Evolutionary conservation across 1,140 invertebrate genomes (phyloP), one percentile per base, ranked within the genome.

Genomic region (Dinoponera quadriceps): DNA sequence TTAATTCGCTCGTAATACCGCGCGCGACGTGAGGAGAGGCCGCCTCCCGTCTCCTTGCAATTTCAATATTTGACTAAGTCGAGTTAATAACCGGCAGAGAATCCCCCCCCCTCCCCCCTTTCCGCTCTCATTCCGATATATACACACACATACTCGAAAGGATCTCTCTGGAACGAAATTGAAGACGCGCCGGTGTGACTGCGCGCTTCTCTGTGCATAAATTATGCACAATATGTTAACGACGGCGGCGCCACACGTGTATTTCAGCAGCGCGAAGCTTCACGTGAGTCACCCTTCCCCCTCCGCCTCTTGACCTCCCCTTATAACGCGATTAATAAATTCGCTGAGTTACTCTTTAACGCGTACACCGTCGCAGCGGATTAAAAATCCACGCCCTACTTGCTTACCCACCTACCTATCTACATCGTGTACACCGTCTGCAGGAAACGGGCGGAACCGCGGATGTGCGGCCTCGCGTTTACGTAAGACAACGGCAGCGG

Each of bases 401-500:
- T 55, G 29, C 25, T 44, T 20, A 20, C 49, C 49, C 49, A 75
- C 27, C 44, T 65, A 63, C 29, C 29, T 33, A 33, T 5, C 38
- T 44, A 44, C 9, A 11, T 9, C 38, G 38, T 44, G 22, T 80
- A 29, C 51, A 51, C 69, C 51, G 75, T 78, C 49, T 55, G 49
- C 51, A 44, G 63, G 44, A 51, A 77, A 77, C 60, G 18, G 73
- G 29, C 54, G 54, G 57, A 73, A 59, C 44, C 73, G 59, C 80
- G 77, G 57, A 48, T 44, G 29, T 81, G 54, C 68, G 59, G 72
- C 71, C 63, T 62, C 65, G 80, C 84, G 69, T 86, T 86, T 77
- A 83, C 85, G 85, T 73, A 80, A 84, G 85, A 69, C 73, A 83
- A 69, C 71, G 71, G n/a, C 38, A 22, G 29, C 27, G 22, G 62